Conservation (phyloP, 1,140 invertebrate genomes). For the Drosophila truncata region DNA sequence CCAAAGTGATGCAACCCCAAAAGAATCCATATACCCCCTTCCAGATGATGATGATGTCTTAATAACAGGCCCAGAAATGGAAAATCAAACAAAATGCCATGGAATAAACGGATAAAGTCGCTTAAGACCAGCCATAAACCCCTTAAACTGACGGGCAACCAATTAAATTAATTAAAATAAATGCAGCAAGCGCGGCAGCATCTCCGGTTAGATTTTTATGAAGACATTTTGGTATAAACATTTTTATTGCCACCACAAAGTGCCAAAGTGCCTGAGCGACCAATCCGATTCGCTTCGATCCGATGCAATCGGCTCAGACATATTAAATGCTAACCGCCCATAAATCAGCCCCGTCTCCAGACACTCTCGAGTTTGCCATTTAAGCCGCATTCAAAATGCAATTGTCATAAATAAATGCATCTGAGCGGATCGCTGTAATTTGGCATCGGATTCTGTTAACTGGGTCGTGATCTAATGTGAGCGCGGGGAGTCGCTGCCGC, state of each 20-base stretch:
- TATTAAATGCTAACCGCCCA: slow-evolving; percentile 62
- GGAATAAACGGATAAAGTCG: slow-evolving; percentile 5
- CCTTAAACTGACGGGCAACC: slow-evolving; percentile 16
- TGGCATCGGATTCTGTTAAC: slow-evolving; percentile 43
- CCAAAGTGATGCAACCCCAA: slow-evolving; percentile 31
- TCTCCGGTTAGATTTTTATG: slow-evolving; percentile 34
- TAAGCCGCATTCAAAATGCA: slow-evolving; percentile 60
- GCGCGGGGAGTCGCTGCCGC: slow-evolving; percentile 9
- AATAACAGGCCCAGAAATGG: slow-evolving; percentile 32
- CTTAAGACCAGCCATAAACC: not conserved
- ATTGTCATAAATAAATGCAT: slow-evolving; percentile 74
- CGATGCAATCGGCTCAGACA: slow-evolving; percentile 37
- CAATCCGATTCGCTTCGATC: slow-evolving; percentile 16
- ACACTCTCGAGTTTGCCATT: slow-evolving; percentile 61
- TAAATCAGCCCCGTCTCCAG: slow-evolving; percentile 64
- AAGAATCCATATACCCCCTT: slow-evolving; percentile 28
- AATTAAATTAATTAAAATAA: slow-evolving; percentile 72
- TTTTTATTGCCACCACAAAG: slow-evolving; percentile 65
- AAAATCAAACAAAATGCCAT: slow-evolving; percentile 46
- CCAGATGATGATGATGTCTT: slow-evolving; percentile 60
- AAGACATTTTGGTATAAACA: slow-evolving; percentile 54
- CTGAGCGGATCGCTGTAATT: slow-evolving; percentile 32
- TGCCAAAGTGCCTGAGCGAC: not conserved
- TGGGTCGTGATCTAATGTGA: slow-evolving; percentile 67
- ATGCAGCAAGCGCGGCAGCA: slow-evolving; percentile 28